A percentile compares a stretch with the other conserved stretches of the same genome.
Conservation (phyloP, 2,888 invertebrate species). For the Pheosia gnoma region DNA sequence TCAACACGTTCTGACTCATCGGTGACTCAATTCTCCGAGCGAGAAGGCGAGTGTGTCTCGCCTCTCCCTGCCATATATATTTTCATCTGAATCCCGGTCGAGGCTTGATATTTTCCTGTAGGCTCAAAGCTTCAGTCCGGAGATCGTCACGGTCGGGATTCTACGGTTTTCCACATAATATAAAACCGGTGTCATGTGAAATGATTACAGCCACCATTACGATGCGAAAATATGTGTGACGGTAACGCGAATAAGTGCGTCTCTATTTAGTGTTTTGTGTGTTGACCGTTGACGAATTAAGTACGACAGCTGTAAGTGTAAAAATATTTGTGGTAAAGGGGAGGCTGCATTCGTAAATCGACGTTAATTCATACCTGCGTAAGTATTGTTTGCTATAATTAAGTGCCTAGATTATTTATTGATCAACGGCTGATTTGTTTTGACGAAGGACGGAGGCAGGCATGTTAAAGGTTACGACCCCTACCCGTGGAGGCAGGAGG, state of each 20-base stretch:
- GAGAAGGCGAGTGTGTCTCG: slow-evolving; percentile 47
- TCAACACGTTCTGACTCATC: slow-evolving; percentile 64
- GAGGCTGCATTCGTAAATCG: slow-evolving; percentile 19
- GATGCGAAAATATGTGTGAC: slow-evolving; percentile 31
- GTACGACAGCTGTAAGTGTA: slow-evolving; percentile 4
- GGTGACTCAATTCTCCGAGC: slow-evolving; percentile 54
- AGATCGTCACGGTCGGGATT: slow-evolving; percentile 54
- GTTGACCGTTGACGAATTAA: slow-evolving; percentile 35
- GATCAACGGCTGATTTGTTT: slow-evolving; percentile 64
- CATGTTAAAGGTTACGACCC: slow-evolving; percentile 73
- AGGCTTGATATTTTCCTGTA: slow-evolving; percentile 79
- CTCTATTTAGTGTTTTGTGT: slow-evolving; percentile 29
- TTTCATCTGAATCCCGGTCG: slow-evolving; percentile 73
- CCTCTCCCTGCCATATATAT: slow-evolving; percentile 46
- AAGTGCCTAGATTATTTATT: slow-evolving; percentile 42
- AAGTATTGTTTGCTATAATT: slow-evolving; percentile 30
- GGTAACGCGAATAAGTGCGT: slow-evolving; percentile 21
- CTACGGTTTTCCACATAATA: slow-evolving; percentile 36
- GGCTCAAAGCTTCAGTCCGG: slow-evolving; percentile 74
- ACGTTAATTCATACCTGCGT: slow-evolving; percentile 35
- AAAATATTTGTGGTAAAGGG: slow-evolving; percentile 23
- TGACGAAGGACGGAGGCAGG: slow-evolving; percentile 50
- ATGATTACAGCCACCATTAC: slow-evolving; percentile 73
- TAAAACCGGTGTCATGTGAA: slow-evolving; percentile 56
- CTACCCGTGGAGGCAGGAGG: slow-evolving; percentile 47